These are phyloP conservation scores for Platycheirus rosarum DNA, from an alignment of 2,888 invertebrate species.

Conservation along the genomic window DNA sequence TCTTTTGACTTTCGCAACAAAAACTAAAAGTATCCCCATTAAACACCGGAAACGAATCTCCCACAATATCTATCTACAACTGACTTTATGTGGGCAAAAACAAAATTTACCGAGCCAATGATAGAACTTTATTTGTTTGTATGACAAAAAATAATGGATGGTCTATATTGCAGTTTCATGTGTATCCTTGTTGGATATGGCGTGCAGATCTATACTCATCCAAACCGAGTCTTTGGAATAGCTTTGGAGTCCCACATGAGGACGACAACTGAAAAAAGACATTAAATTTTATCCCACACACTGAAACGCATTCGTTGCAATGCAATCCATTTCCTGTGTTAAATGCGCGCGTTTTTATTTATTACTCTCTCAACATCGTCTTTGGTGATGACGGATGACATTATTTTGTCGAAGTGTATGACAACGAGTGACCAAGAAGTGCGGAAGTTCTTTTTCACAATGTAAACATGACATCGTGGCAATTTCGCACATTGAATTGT, in stretches of 20 bases:
- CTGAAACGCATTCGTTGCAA: slow-evolving; percentile 14
- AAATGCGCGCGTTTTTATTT: slow-evolving; percentile 64
- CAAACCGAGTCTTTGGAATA: neutral
- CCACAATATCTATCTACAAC: slow-evolving; percentile 16
- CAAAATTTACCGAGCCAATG: too few relatives aligned
- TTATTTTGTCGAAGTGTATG: slow-evolving; percentile 62
- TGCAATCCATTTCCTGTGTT: slow-evolving; percentile 70
- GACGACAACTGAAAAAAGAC: slow-evolving; percentile 18
- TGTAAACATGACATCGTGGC: slow-evolving; percentile 72
- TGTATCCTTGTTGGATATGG: slow-evolving; percentile 47
- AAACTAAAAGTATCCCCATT: slow-evolving; percentile 38
- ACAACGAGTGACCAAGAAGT: too few relatives aligned
- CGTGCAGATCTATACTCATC: slow-evolving; percentile 30
- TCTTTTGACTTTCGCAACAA: neutral
- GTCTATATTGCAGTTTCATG: slow-evolving; percentile 45
- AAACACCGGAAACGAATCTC: slow-evolving; percentile 53
- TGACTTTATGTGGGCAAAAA: slow-evolving; percentile 18
- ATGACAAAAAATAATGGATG: slow-evolving; percentile 72
- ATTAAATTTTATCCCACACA: neutral
- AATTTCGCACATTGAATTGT: slow-evolving; percentile 51
- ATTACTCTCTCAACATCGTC: slow-evolving; percentile 44
- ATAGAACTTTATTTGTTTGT: slow-evolving; percentile 48
- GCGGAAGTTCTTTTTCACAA: slow-evolving; percentile 49
- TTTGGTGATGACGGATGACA: too few relatives aligned
- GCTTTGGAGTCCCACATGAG: neutral